Evolutionary conservation across 2,113 vertebrate species (phyloP).

Genomic region (Bos javanicus): DNA sequence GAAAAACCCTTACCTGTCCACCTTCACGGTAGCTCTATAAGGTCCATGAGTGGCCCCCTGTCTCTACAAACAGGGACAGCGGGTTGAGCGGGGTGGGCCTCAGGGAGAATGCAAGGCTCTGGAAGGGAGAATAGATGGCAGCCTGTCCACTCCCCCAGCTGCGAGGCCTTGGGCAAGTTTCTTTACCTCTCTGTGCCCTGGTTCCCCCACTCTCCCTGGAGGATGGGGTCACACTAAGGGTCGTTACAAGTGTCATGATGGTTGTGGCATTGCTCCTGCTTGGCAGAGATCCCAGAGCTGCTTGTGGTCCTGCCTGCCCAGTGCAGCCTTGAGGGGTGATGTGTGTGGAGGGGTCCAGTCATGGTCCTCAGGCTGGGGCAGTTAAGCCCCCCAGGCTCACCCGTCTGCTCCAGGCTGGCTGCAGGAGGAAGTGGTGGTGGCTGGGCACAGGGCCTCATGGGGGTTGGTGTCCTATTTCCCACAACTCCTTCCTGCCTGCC

Average conservation of each 20-base stretch:
- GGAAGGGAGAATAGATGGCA: not conserved
- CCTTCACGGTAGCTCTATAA: not conserved
- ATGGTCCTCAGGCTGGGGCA: not conserved
- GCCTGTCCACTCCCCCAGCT: not conserved
- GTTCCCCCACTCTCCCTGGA: not conserved
- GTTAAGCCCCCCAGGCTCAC: not conserved
- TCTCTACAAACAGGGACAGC: not conserved
- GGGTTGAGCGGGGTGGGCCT: not conserved
- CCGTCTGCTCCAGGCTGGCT: not conserved
- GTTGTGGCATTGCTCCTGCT: not conserved
- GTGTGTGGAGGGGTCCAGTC: not conserved
- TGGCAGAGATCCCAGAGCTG: not conserved
- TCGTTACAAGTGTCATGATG: fast-evolving
- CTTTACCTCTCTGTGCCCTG: not conserved
- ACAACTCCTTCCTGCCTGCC: not conserved
- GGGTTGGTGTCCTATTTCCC: not conserved
- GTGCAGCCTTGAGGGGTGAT: not conserved
- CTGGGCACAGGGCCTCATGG: not conserved
- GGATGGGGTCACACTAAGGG: not conserved
- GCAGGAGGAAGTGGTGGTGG: not conserved
- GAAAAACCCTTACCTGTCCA: not conserved
- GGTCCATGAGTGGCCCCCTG: not conserved
- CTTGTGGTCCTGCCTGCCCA: not conserved
- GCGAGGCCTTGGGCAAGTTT: not conserved
- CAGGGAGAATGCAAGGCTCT: not conserved